Conservation (phyloP, 2,113 vertebrate species). For the Phylloscopus whistleri region DNA sequence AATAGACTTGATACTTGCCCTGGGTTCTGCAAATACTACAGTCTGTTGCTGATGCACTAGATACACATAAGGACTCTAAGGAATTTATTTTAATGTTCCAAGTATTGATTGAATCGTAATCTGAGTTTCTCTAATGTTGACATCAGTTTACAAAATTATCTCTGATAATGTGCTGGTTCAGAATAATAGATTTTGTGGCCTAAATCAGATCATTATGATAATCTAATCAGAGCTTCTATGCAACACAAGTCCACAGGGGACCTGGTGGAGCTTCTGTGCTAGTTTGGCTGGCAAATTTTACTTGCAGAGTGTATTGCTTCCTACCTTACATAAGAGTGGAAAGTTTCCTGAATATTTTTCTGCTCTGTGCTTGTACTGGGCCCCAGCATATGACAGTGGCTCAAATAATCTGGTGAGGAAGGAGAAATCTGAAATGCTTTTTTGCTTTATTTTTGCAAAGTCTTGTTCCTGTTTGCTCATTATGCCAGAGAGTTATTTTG, state of each 20-base stretch:
- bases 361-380: not conserved
- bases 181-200: not conserved
- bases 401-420: not conserved
- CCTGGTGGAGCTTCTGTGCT: not conserved
- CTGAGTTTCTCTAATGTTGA: not conserved
- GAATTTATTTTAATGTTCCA: slow-evolving; percentile 15
- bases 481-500: not conserved
- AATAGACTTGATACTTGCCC: not conserved
- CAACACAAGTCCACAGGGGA: not conserved
- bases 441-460: not conserved
- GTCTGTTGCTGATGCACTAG: not conserved
- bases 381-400: not conserved
- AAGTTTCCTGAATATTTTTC: not conserved
- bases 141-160: slow-evolving; percentile 12
- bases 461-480: not conserved
- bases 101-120: not conserved
- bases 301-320: not conserved
- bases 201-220: not conserved
- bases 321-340: not conserved
- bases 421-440: not conserved
- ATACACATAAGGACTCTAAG: not conserved
- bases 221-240: not conserved
- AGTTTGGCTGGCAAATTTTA: not conserved
- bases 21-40: slow-evolving; percentile 2
- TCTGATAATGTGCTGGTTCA: slow-evolving; percentile 12